phyloP scores from a whole-genome alignment of 2,797 vertebrate species.

The Todus mexicanus region DNA sequence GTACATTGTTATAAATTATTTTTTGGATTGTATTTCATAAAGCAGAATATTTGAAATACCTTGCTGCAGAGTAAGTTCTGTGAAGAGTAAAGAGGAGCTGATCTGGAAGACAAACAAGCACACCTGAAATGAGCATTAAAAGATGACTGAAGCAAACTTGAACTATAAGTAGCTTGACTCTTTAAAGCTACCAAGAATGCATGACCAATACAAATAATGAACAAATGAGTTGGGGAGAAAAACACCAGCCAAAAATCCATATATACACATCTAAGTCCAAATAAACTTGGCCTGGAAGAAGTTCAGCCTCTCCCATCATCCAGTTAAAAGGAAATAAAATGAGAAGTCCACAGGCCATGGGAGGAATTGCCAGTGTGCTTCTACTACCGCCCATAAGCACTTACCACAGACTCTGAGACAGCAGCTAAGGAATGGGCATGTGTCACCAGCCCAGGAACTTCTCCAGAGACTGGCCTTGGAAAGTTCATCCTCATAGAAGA shows the following conservation, averaged over 20 bases:
- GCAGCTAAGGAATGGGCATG: neutral
- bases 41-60: neutral
- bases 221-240: neutral
- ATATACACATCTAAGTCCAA: neutral
- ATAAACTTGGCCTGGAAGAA: neutral
- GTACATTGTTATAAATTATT: neutral
- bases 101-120: neutral
- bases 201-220: neutral
- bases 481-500: neutral
- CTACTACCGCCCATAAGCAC: neutral
- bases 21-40: neutral
- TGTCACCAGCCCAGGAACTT: neutral
- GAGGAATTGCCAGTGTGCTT: neutral
- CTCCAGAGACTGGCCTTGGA: neutral
- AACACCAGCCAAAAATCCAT: neutral
- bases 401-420: fast-evolving
- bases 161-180: neutral
- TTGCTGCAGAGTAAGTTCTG: neutral
- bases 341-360: neutral
- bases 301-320: neutral
- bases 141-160: neutral
- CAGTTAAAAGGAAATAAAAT: neutral
- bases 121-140: neutral
- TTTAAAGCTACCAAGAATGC: neutral
- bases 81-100: neutral